phyloP scores from a whole-genome alignment of 2,113 vertebrate genomes.

The Protobothrops mucrosquamatus region DNA sequence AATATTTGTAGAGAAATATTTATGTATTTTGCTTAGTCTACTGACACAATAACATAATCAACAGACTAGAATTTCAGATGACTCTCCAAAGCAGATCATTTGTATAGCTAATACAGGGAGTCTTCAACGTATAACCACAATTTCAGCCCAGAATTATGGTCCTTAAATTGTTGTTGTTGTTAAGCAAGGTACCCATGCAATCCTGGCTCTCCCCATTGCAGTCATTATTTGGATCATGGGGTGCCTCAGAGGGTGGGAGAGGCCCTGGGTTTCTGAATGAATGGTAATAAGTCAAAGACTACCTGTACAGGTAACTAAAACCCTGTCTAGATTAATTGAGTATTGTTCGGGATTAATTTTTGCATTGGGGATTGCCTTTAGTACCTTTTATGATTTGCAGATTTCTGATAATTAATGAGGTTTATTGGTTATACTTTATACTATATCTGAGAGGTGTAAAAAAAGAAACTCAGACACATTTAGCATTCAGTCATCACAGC shows the following conservation, averaged over 20 bases:
- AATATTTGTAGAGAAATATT: background rate
- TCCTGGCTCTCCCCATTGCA: too few species aligned
- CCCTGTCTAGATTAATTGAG: background rate
- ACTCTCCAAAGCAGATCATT: background rate
- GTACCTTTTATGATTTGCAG: background rate
- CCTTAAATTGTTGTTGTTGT: background rate
- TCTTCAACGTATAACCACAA: background rate
- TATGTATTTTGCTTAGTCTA: background rate
- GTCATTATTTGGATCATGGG: too few species aligned
- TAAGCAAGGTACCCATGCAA: too few species aligned
- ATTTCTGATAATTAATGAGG: conserved; percentile 3
- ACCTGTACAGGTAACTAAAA: background rate
- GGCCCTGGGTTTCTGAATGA: too few species aligned
- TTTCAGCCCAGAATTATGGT: background rate
- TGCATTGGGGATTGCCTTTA: background rate
- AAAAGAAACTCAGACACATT: conserved; percentile 13
- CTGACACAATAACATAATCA: background rate
- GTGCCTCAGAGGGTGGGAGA: too few species aligned
- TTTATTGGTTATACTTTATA: background rate
- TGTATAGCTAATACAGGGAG: background rate
- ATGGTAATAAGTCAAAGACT: background rate
- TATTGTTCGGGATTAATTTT: background rate
- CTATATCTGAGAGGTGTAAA: conserved; percentile 1
- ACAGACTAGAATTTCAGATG: background rate
- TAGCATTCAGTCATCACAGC: background rate